phyloP scores from a whole-genome alignment of 2,797 vertebrate genomes.

The Muraenolepis orangiensis region DNA sequence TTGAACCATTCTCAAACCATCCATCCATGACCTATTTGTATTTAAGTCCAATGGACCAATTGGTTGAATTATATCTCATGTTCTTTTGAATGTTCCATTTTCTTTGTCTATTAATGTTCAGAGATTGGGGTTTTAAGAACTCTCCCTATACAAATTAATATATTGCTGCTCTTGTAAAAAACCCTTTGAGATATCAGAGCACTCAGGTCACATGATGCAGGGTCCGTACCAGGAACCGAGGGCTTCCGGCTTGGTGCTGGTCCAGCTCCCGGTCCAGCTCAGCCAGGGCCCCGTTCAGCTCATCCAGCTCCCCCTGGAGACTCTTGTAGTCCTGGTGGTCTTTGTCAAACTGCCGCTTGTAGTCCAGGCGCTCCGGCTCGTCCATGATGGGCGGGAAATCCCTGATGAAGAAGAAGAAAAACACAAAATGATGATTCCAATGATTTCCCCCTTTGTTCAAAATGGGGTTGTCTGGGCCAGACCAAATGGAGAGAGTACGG shows the following conservation, averaged over 20 bases:
- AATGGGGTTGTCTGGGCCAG: no score
- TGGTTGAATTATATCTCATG: not conserved
- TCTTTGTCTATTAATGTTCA: not conserved
- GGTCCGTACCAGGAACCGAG: slow-evolving; percentile 79
- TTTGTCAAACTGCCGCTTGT: slow-evolving; percentile 80
- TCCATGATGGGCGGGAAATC: slow-evolving; percentile 73
- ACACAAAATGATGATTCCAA: not conserved
- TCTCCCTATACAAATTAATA: not conserved
- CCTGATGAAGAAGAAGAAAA: slow-evolving; percentile 42
- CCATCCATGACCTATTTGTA: not conserved
- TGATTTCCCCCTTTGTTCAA: not conserved
- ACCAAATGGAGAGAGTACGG: no score
- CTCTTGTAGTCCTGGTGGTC: slow-evolving; percentile 78
- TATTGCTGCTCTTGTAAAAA: not conserved
- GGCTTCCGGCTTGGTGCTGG: slow-evolving; percentile 67
- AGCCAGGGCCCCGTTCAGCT: slow-evolving; percentile 71
- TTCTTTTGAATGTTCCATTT: no score
- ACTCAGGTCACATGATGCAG: no score
- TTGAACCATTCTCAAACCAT: no score
- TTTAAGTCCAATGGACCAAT: not conserved
- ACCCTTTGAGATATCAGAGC: no score
- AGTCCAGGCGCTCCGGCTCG: slow-evolving; percentile 72
- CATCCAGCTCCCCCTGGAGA: slow-evolving; percentile 78
- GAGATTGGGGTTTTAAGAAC: not conserved
- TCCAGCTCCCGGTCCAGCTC: slow-evolving; percentile 72